Evolutionary conservation across 2,888 invertebrate genomes (phyloP).

Genomic region (Meteorus cinctellus): DNA sequence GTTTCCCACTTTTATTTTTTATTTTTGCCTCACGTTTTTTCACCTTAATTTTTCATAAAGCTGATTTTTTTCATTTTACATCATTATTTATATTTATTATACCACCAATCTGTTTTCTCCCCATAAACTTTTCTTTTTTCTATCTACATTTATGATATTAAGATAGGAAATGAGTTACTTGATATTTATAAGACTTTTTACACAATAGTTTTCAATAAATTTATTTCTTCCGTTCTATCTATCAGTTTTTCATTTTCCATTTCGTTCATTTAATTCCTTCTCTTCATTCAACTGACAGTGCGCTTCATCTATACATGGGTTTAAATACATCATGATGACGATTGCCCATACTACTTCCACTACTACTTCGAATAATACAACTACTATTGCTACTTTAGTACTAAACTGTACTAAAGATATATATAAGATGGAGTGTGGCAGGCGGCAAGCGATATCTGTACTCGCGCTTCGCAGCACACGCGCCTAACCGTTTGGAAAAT

Average conservation of each 20-base stretch:
- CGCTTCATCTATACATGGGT: constrained; percentile 9
- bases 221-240: constrained; percentile 52
- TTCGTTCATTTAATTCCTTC: not conserved
- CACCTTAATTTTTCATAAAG: not conserved
- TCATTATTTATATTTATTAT: not conserved
- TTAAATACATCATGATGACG: constrained; percentile 5
- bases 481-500: constrained; percentile 57
- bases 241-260: not conserved
- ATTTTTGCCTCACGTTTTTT: not conserved
- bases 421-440: not conserved
- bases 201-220: constrained; percentile 58
- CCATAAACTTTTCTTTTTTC: not conserved
- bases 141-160: not conserved
- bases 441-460: constrained; percentile 51
- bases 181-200: constrained; percentile 32
- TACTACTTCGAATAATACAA: not conserved
- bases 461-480: constrained; percentile 56
- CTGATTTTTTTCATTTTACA: not conserved
- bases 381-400: not conserved
- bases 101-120: not conserved
- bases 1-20: not conserved
- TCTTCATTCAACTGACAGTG: not conserved
- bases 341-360: not conserved
- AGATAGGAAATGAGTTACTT: not conserved
- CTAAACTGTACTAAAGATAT: constrained; percentile 20